phyloP scores from a whole-genome alignment of 2,888 invertebrate genomes.

The Heliconius aoede region DNA sequence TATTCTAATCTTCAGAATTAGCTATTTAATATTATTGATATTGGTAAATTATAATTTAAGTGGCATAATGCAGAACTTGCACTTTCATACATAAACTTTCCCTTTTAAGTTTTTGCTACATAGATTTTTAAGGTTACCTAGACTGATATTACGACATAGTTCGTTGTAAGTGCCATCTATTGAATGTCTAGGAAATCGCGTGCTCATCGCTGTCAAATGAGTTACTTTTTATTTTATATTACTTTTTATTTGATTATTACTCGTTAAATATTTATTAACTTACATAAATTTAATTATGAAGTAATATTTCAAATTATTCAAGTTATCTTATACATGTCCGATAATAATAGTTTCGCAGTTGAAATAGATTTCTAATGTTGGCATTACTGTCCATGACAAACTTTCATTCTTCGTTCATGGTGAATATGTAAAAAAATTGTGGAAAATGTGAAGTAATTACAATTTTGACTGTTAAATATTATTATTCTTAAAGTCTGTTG shows the following conservation, averaged over 20 bases:
- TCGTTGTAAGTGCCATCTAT: constrained; percentile 36
- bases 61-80: constrained; percentile 21
- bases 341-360: constrained; percentile 27
- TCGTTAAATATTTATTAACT: not conserved
- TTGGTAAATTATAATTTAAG: constrained; percentile 13
- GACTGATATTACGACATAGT: constrained; percentile 10
- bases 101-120: constrained; percentile 29
- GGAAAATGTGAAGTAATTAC: constrained; percentile 49
- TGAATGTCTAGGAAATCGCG: constrained; percentile 23
- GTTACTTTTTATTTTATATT: constrained; percentile 5
- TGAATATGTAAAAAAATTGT: constrained; percentile 55
- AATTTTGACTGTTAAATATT: constrained; percentile 40
- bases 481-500: constrained; percentile 14
- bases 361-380: constrained; percentile 54
- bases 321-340: not conserved
- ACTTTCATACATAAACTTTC: constrained; percentile 36
- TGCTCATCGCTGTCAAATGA: not conserved
- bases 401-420: constrained; percentile 69
- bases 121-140: constrained; percentile 34
- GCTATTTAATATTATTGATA: not conserved
- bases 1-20: not conserved
- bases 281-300: not conserved
- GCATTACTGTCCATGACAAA: constrained; percentile 68
- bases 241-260: not conserved
- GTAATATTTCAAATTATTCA: not conserved